Conservation (phyloP, 1,140 invertebrate species). For the Latrodectus geometricus region DNA sequence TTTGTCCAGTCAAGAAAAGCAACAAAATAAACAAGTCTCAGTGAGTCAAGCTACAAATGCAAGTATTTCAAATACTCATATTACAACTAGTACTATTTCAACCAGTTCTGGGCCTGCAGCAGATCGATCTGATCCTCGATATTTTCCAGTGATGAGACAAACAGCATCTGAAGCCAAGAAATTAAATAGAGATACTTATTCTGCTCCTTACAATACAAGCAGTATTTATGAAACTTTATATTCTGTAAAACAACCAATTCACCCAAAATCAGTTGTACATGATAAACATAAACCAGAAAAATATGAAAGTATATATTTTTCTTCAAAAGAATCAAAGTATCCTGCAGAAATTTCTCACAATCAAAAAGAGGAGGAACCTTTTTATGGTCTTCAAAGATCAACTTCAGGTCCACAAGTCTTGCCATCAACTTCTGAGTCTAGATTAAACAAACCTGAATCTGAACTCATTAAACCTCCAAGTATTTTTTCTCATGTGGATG, state of each 20-base stretch:
- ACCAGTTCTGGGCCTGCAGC: background rate
- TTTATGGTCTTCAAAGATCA: conserved; percentile 44
- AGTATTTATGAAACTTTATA: conserved; percentile 44
- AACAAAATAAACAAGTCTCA: conserved; percentile 3
- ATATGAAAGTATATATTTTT: conserved; percentile 9
- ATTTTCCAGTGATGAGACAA: conserved; percentile 55
- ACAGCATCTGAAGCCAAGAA: conserved; percentile 53
- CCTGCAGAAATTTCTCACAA: conserved; percentile 16
- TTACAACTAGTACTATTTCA: background rate
- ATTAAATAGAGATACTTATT: conserved; percentile 11
- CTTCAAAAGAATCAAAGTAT: conserved; percentile 29
- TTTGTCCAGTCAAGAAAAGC: conserved; percentile 5
- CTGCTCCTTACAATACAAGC: background rate
- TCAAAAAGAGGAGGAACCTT: conserved; percentile 24
- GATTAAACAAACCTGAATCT: background rate
- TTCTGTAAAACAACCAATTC: conserved; percentile 24
- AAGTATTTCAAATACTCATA: conserved; percentile 10
- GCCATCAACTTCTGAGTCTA: conserved; percentile 9
- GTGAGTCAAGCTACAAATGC: background rate
- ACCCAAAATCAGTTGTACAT: conserved; percentile 43
- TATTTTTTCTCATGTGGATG: background rate
- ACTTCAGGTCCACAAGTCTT: conserved; percentile 51
- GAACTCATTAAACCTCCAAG: background rate
- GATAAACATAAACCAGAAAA: conserved; percentile 33
- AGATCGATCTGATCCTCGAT: conserved; percentile 48